Conservation (phyloP, 53 echinoderm and acorn worm species). For the Henricia sp. region DNA sequence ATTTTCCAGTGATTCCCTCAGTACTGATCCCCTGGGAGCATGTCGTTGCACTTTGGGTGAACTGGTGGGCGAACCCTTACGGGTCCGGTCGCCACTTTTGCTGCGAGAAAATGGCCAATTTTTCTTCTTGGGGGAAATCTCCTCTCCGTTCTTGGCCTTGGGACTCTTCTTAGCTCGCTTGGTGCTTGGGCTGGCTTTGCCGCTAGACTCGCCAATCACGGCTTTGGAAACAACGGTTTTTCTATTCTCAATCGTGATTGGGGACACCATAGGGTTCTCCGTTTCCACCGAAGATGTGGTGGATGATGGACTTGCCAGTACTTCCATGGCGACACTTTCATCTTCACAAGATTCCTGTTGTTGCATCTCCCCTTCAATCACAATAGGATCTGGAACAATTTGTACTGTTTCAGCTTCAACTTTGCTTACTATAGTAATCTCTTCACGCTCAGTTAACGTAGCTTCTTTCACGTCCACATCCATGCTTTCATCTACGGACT, state of each 20-base stretch:
- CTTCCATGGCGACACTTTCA: background rate
- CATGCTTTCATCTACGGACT: background rate
- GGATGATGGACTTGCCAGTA: constrained; percentile 11
- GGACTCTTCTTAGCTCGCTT: constrained; percentile 44
- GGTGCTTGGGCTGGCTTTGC: constrained; percentile 43
- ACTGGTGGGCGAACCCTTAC: constrained; percentile 49
- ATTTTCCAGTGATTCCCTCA: constrained; percentile 1
- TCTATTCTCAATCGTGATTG: constrained; percentile 29
- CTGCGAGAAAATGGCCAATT: constrained; percentile 52
- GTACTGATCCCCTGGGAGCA: constrained; percentile 10
- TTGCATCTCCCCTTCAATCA: background rate
- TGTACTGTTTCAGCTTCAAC: constrained; percentile 23
- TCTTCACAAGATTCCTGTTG: background rate
- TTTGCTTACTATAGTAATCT: background rate
- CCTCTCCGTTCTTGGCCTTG: constrained; percentile 16
- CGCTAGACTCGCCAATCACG: background rate
- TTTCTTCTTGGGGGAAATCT: constrained; percentile 50
- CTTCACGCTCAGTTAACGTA: background rate
- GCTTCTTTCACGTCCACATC: constrained; percentile 1
- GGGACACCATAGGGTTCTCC: constrained; percentile 27
- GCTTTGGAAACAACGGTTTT: constrained; percentile 50
- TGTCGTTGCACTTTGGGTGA: constrained; percentile 41
- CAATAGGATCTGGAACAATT: background rate
- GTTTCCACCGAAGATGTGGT: constrained; percentile 11
- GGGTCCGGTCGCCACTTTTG: constrained; percentile 45